Evolutionary conservation across 2,797 vertebrate genomes (phyloP).

Genomic region (Dryobates pubescens): DNA sequence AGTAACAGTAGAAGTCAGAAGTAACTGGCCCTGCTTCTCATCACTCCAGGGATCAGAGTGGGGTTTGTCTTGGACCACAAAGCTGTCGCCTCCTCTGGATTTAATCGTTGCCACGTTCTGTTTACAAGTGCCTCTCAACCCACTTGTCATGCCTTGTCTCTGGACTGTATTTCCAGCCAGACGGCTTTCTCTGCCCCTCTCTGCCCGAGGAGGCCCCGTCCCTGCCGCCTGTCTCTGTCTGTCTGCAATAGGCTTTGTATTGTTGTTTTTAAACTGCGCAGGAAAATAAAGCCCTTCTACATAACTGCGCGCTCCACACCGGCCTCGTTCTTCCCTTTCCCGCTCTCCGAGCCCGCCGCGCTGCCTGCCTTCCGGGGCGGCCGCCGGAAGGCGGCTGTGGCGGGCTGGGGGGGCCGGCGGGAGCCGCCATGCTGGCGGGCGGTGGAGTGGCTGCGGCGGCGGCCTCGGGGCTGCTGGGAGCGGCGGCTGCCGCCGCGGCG

Average conservation of each 20-base stretch:
- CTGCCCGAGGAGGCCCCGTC: neutral
- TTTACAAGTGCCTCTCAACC: neutral
- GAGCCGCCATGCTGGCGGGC: neutral
- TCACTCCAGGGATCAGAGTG: rapidly evolving
- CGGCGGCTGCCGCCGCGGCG: neutral
- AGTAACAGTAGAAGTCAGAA: neutral
- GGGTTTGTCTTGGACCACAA: rapidly evolving
- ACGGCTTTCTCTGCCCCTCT: neutral
- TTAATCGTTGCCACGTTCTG: rapidly evolving
- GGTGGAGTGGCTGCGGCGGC: neutral
- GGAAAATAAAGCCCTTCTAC: neutral
- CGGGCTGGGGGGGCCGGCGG: neutral
- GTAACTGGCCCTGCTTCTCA: rapidly evolving
- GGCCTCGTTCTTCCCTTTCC: rapidly evolving
- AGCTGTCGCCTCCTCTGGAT: too few relatives aligned
- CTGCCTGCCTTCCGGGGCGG: neutral
- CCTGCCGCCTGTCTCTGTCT: neutral
- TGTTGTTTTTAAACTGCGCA: too few relatives aligned
- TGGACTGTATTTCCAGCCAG: rapidly evolving
- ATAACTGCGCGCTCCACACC: rapidly evolving
- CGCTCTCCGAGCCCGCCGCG: too few relatives aligned
- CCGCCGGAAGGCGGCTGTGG: neutral
- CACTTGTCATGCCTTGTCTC: neutral
- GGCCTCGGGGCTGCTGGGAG: neutral
- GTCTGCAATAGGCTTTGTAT: rapidly evolving